These are phyloP conservation scores for Chunga burmeisteri DNA, from an alignment of 2,113 vertebrate species.

Conservation along the genomic window DNA sequence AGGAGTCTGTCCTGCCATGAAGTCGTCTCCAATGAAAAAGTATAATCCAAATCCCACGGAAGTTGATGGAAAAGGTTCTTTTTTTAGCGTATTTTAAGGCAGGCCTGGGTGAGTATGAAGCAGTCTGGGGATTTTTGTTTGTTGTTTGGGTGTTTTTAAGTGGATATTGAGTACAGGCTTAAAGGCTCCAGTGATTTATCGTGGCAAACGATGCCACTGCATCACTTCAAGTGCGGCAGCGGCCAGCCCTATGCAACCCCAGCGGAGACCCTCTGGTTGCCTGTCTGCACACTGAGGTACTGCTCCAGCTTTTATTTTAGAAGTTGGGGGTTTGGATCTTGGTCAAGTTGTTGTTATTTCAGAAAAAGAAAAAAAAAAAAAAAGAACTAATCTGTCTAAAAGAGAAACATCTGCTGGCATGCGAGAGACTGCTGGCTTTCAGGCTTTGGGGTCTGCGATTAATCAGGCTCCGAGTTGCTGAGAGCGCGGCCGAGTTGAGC, in stretches of 20 bases:
- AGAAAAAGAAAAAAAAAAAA: neutral
- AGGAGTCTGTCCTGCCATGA: neutral
- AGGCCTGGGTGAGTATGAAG: neutral
- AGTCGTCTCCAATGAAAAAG: neutral
- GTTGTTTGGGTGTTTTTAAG: neutral
- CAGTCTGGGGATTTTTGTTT: neutral
- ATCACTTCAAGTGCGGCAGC: neutral
- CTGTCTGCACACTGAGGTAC: neutral
- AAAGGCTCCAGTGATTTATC: neutral
- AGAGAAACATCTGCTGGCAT: constrained; percentile 30
- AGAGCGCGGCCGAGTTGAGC: neutral
- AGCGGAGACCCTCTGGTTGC: neutral
- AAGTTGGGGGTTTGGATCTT: neutral
- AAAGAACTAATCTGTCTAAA: neutral
- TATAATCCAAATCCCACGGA: neutral
- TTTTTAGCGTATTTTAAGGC: neutral
- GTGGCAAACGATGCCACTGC: neutral
- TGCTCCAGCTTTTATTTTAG: neutral
- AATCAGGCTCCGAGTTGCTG: neutral
- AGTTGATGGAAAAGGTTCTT: neutral
- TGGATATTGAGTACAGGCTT: neutral
- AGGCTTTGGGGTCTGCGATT: neutral
- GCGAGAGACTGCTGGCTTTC: neutral
- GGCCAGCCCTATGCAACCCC: neutral
- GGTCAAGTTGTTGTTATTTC: neutral